Evolutionary conservation across 92 coral and sea anemone genomes (phyloP), one percentile per base, ranked within the genome.

Genomic region (Muricea muricata): DNA sequence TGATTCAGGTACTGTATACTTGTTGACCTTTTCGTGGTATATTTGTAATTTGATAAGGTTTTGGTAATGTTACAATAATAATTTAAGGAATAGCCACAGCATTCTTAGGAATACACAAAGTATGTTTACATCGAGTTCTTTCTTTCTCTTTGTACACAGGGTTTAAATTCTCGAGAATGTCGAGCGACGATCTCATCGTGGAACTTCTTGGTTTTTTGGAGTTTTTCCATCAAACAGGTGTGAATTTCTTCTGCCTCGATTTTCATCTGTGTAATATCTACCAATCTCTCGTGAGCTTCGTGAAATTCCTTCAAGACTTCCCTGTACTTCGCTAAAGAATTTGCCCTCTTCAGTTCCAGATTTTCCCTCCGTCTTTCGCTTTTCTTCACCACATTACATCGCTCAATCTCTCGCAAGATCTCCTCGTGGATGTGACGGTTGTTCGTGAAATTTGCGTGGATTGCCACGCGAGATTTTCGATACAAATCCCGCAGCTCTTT

Each of bases 391-490:
- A 89, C 89, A 7, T 78, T 72, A 56, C 78, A 84, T 63, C 66
- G 74, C 39, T 91, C 94, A 37, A 93, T 79, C 31, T 91, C 78
- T 47, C 80, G 75, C 28, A 92, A 42, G 63, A 93, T 93, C 57
- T 89, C 86, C 71, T 69, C 74, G 70, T 93, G 97, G 52, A 93
- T 71, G 72, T 93, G 94, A 55, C 84, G 57, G 68, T 93, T 93
- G 47, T 91, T 93, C 35, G 97, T 93, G 61, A 93, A 78, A 13
- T 90, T 94, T 55, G 94, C 94, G 56, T 89, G 94, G 23, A 93
- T 84, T 30, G 93, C 97, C 35, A 93, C 97, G 40, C 92, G 91
- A 9, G 97, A 89, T 2, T 91, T 91, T 54, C 97, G 76, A 85
- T 93, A 86, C 1, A 91, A 61, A 8, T 89, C 89, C 60, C 87